phyloP scores from a whole-genome alignment of 1,140 invertebrate species.

The Magallana angulata region DNA sequence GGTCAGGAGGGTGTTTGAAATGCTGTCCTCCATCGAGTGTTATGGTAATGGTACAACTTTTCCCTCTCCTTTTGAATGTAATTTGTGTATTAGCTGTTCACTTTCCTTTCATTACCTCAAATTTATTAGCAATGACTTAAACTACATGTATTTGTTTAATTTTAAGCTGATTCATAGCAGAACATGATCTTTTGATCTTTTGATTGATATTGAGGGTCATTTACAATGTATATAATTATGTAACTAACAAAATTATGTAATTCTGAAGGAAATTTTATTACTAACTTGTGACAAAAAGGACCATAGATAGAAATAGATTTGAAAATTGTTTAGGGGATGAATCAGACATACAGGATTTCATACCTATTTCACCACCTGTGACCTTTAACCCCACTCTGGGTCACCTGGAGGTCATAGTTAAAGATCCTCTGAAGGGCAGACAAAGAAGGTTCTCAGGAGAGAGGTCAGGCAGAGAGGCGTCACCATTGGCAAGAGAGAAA shows the following conservation, averaged over 20 bases:
- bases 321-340: slow-evolving; percentile 54
- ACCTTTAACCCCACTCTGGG: slow-evolving; percentile 64
- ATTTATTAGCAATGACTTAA: neutral
- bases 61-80: slow-evolving; percentile 11
- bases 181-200: no score
- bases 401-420: slow-evolving; percentile 61
- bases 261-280: no score
- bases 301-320: no score
- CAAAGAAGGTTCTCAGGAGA: slow-evolving; percentile 5
- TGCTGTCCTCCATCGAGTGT: slow-evolving; percentile 86
- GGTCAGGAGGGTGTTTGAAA: slow-evolving; percentile 87
- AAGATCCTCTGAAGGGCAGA: slow-evolving; percentile 41
- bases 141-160: no score
- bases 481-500: slow-evolving; percentile 2
- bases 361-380: slow-evolving; percentile 69
- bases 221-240: no score
- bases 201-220: no score
- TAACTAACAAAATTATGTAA: no score
- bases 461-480: slow-evolving; percentile 10
- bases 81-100: neutral
- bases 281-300: no score
- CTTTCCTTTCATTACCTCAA: neutral
- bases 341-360: slow-evolving; percentile 61
- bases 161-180: no score
- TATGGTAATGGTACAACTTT: slow-evolving; percentile 82